Evolutionary conservation across 2,888 invertebrate species (phyloP), one percentile per base, ranked within the genome.

Genomic region (Ptycholaimellus sp.): DNA sequence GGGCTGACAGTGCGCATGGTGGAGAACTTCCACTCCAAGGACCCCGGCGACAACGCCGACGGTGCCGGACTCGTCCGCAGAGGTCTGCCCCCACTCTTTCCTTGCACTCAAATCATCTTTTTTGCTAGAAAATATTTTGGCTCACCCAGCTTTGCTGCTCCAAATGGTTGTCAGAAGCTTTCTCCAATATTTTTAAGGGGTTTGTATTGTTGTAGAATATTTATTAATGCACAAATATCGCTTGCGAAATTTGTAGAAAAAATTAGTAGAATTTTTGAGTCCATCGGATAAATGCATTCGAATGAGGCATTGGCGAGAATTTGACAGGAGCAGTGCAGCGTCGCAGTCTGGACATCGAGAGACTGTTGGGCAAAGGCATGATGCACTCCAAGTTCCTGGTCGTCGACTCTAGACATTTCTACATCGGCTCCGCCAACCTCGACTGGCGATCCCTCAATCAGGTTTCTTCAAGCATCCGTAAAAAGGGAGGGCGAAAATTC

Each of bases 391-490:
- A 93, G 64, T 69, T 93, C 48, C 81, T 85, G 78, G 68, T 93
- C 14, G 70, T 81, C 29, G 93, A 93, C 59, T 66, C 73, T 39
- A 70, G 69, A 47, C 78, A 83, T 59, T 72, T 85, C 49, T 96
- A 87, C 60, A 68, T 93, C 31, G 93, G 93, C 32, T 55, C 85
- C 57, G 87, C 90, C 9, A 90, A 93, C 59, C 77, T 87, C 74
- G 93, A 93, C 61, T 96, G 90, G 90, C 67, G 87, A 45, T 74
- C 90, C 0, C 68, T 93, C 7, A 81, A 83, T 2, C 87, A 93
- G 69, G 78, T 76, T 47, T 18, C n/a, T n/a, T n/a, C n/a, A n/a
- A n/a, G n/a, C 5, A 7, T 5, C 7, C 9, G 5, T 5, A 33
- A n/a, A 16, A 6, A n/a, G 7, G 6, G 11, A 17, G 16, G 7